phyloP scores from a whole-genome alignment of 2,888 invertebrate genomes.

The Blera fallax region DNA sequence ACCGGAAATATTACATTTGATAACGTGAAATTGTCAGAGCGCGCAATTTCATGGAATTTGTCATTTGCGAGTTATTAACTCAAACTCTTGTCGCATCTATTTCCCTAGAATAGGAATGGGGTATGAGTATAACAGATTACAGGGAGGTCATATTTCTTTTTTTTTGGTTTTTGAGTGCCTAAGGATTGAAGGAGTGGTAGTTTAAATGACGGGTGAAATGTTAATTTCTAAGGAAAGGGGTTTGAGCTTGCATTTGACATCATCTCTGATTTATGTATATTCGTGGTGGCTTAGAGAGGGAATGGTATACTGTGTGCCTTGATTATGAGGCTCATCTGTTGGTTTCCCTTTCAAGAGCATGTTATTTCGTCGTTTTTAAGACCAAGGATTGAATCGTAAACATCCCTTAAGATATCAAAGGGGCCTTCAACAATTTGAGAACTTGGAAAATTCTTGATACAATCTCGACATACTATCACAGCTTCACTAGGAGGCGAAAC shows the following conservation, averaged over 20 bases:
- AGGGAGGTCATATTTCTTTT: background rate
- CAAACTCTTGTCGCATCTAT: background rate
- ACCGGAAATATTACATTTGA: conserved; percentile 32
- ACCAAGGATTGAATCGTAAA: no score
- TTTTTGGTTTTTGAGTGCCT: no score
- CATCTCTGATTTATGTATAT: background rate
- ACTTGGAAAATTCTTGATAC: no score
- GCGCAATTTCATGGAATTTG: conserved; percentile 9
- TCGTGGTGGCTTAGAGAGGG: no score
- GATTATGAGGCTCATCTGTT: no score
- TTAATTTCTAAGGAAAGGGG: background rate
- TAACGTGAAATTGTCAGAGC: background rate
- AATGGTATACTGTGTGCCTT: no score
- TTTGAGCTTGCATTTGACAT: background rate
- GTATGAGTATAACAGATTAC: background rate
- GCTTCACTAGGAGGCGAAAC: no score
- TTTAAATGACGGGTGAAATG: background rate
- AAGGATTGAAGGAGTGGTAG: background rate
- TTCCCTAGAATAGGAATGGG: background rate
- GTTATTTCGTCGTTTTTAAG: no score
- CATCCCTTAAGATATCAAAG: no score
- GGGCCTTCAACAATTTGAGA: no score
- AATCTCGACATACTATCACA: no score
- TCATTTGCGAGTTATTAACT: background rate
- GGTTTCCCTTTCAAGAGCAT: no score